phyloP scores from a whole-genome alignment of 2,113 vertebrate genomes.

The Delphinus delphis region DNA sequence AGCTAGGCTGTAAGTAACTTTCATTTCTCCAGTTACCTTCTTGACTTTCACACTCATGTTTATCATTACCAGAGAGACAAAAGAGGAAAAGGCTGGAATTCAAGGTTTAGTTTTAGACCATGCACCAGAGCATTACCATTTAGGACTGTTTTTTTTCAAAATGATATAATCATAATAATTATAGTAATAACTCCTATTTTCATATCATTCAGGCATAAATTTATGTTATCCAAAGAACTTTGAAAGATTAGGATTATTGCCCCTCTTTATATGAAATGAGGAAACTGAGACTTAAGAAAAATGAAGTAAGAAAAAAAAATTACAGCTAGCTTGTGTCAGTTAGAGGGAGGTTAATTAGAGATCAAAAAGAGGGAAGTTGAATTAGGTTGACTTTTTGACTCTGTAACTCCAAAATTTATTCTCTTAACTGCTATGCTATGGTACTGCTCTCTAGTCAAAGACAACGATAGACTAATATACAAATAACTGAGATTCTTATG shows the following conservation, averaged over 20 bases:
- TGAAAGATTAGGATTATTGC: background rate
- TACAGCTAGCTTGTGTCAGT: background rate
- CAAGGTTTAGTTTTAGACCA: background rate
- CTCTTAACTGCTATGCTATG: background rate
- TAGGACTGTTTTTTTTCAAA: background rate
- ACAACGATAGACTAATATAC: background rate
- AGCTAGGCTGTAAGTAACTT: background rate
- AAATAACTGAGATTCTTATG: background rate
- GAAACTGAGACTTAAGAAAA: background rate
- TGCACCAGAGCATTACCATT: background rate
- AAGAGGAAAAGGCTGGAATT: background rate
- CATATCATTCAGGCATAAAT: background rate
- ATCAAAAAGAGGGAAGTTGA: background rate
- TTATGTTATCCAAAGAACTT: background rate
- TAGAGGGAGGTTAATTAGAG: background rate
- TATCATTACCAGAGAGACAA: background rate
- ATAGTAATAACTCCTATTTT: background rate
- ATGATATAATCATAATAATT: background rate
- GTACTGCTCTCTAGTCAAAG: background rate
- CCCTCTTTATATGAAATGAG: background rate
- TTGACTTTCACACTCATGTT: background rate
- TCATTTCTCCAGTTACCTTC: background rate
- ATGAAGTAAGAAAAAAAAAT: background rate
- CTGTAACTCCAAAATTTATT: background rate
- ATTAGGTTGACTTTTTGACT: background rate